Evolutionary conservation across 2,888 invertebrate species (phyloP).

Genomic region (Choreutis nemorana): DNA sequence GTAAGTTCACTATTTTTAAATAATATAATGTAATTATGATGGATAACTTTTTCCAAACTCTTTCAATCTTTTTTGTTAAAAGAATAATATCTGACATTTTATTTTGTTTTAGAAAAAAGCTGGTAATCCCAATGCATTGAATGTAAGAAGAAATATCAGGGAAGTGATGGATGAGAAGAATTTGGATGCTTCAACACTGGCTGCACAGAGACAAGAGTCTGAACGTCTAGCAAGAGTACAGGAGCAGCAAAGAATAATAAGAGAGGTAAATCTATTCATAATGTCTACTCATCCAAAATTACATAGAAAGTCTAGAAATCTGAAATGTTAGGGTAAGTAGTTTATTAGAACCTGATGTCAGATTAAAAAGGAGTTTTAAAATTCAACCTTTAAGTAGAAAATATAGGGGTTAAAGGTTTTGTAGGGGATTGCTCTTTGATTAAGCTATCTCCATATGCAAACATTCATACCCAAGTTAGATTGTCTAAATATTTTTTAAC

Average conservation of each 20-base stretch:
- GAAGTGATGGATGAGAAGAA: constrained; percentile 95
- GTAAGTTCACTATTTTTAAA: constrained; percentile 21
- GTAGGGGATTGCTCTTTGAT: no score
- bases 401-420: neutral
- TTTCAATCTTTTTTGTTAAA: neutral
- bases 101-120: constrained; percentile 42
- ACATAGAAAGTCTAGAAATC: no score
- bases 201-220: constrained; percentile 92
- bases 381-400: no score
- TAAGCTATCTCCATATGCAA: no score
- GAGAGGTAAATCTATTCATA: constrained; percentile 72
- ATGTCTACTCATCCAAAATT: no score
- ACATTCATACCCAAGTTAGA: no score
- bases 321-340: no score
- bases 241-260: constrained; percentile 83
- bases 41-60: neutral
- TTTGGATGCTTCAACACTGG: constrained; percentile 89
- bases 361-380: no score
- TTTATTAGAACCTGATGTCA: no score
- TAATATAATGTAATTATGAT: neutral
- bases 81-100: neutral
- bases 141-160: constrained; percentile 85
- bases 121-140: constrained; percentile 51
- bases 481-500: no score
- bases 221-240: constrained; percentile 86